A percentile compares a stretch with the other conserved stretches of the same genome.
Conservation (phyloP, 2,888 invertebrate genomes). For the Cephus pygmeus region DNA sequence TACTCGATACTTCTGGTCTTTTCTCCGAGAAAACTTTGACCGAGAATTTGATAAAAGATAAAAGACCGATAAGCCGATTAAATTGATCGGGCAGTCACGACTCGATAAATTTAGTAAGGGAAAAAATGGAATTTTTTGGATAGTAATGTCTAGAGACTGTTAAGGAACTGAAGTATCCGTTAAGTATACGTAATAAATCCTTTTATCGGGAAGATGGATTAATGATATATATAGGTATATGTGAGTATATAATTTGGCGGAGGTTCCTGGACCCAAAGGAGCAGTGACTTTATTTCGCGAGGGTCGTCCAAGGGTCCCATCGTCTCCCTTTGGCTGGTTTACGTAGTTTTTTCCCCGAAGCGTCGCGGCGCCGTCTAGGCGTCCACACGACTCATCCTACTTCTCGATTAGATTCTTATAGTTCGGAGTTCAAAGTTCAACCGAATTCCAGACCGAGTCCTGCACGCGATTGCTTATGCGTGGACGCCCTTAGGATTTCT, state of each 20-base stretch:
- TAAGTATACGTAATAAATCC: background rate
- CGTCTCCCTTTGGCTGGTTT: background rate
- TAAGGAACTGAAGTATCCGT: background rate
- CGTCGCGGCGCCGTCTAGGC: constrained; percentile 6
- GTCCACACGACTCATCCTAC: background rate
- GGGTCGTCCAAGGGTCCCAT: background rate
- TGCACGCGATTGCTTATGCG: background rate
- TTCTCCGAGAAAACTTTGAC: background rate
- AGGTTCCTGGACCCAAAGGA: background rate
- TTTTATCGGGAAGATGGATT: background rate
- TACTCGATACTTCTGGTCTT: background rate
- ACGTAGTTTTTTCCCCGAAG: background rate
- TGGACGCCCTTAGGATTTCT: background rate
- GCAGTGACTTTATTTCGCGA: background rate
- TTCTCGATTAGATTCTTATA: background rate
- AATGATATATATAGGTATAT: background rate
- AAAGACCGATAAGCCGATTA: background rate
- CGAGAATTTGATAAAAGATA: background rate
- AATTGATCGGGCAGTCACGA: background rate
- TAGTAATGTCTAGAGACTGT: background rate
- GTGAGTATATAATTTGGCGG: background rate
- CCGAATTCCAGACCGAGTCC: background rate
- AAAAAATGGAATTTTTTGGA: background rate
- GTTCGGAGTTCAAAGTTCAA: background rate
- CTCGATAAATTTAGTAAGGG: background rate